Evolutionary conservation across 2,797 vertebrate genomes (phyloP), one percentile per base, ranked within the genome.

Genomic region (Macroramphosus scolopax): DNA sequence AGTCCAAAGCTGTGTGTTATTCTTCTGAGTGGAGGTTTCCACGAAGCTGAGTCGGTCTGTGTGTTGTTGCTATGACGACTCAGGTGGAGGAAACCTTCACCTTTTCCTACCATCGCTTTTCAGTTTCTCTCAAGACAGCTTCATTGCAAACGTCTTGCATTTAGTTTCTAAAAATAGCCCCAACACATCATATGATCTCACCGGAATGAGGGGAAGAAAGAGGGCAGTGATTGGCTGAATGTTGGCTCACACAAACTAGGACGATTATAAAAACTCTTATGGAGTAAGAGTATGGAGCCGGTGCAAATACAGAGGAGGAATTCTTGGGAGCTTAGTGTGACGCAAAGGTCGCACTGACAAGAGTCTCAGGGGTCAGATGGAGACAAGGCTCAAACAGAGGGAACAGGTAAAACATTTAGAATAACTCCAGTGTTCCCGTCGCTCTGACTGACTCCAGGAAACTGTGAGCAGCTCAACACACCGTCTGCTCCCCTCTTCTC

Each of bases 361-460:
- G 17, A 30, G 52, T 22, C 42, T 53, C 46, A 2, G n/a, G 54
- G 38, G 28, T 29, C 33, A 12, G 49, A 60, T n/a, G 33, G 11
- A 48, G 50, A 71, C 68, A 39, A 66, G 62, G 46, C 44, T 42
- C 52, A 52, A 58, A 70, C 43, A 38, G 22, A 45, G 28, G 5
- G 15, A 51, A 46, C 51, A n/a, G n/a, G n/a, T 49, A 35, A 58
- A 68, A 65, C 38, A 12, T 9, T 43, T 4, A 17, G 32, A 67
- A 68, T 13, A 54, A 49, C 41, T 52, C 1, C 32, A 61, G n/a
- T n/a, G 26, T 29, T 29, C 10, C 26, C 26, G 2, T 8, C 4
- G 3, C 10, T 8, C 31, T 1, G 17, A 44, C 5, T 32, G 12
- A 33, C 22, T 28, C 16, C 3, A 16, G 17, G 37, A 0, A n/a